Conservation (phyloP, 2,888 invertebrate genomes). For the Leucophenga montana region DNA sequence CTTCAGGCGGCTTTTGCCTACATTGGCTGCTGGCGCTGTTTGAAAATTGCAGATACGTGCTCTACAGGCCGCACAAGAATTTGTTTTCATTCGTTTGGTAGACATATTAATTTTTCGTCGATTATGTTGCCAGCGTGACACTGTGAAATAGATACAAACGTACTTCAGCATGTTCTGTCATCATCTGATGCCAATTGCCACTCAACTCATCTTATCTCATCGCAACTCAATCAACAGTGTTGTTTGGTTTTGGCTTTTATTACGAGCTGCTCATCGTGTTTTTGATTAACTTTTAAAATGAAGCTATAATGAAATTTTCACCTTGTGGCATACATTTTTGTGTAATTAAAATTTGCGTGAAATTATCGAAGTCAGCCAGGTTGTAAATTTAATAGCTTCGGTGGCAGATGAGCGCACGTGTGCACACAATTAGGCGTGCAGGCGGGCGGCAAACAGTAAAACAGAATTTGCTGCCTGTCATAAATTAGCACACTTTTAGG, state of each 20-base stretch:
- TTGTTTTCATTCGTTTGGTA: slow-evolving; percentile 13
- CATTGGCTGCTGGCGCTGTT: slow-evolving; percentile 45
- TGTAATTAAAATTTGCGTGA: slow-evolving; percentile 48
- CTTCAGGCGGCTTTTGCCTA: slow-evolving; percentile 28
- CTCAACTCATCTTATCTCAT: background rate
- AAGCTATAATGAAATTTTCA: slow-evolving; percentile 64
- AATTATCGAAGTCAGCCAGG: slow-evolving; percentile 16
- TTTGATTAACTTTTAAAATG: slow-evolving; percentile 65
- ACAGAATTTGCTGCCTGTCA: background rate
- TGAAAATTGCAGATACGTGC: slow-evolving; percentile 64
- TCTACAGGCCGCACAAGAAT: slow-evolving; percentile 43
- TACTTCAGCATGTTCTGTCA: slow-evolving; percentile 5
- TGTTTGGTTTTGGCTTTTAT: slow-evolving; percentile 38
- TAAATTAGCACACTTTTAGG: slow-evolving; percentile 14
- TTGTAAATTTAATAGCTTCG: slow-evolving; percentile 19
- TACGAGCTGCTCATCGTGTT: slow-evolving; percentile 61
- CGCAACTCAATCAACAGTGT: background rate
- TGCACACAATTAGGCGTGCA: slow-evolving; percentile 2
- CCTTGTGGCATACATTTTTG: slow-evolving; percentile 59
- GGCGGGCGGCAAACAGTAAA: background rate
- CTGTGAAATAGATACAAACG: slow-evolving; percentile 54
- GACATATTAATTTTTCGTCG: slow-evolving; percentile 61
- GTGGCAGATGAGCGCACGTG: background rate
- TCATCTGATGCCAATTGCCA: background rate
- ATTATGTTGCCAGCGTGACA: slow-evolving; percentile 58